Evolutionary conservation across 2,888 invertebrate species (phyloP).

Genomic region (Pocota personata): DNA sequence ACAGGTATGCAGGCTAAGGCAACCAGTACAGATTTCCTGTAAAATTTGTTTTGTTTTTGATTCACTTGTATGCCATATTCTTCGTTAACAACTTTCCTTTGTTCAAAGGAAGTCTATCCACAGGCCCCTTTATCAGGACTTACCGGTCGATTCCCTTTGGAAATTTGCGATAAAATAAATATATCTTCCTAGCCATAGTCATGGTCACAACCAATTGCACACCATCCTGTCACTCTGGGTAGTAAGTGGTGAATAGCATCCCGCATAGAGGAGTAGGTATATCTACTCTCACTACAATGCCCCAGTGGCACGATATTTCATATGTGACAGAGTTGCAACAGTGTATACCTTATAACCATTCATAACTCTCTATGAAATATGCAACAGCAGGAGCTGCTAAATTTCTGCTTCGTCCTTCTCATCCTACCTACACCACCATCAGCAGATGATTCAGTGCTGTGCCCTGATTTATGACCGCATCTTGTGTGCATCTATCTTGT

Average conservation of each 20-base stretch:
- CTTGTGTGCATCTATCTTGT: conserved; percentile 74
- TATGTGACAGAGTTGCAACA: conserved; percentile 50
- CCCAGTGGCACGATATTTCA: conserved; percentile 57
- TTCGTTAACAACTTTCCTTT: neutral
- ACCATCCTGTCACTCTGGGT: neutral
- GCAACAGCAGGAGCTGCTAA: conserved; percentile 48
- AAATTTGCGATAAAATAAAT: conserved; percentile 2
- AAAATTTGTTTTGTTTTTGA: conserved; percentile 4
- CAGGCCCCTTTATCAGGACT: neutral
- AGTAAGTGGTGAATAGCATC: neutral
- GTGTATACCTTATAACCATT: conserved; percentile 43
- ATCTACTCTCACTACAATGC: conserved; percentile 25
- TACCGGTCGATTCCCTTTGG: neutral
- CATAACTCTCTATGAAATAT: conserved; percentile 61
- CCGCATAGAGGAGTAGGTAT: neutral
- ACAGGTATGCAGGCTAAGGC: neutral
- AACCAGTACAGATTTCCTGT: neutral
- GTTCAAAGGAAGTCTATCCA: neutral
- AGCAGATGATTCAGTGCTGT: conserved; percentile 71
- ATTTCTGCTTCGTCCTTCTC: neutral
- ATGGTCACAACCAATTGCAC: conserved; percentile 13
- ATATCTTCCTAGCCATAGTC: neutral
- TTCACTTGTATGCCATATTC: neutral
- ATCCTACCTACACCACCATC: conserved; percentile 6
- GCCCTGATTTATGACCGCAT: conserved; percentile 75